phyloP scores from a whole-genome alignment of 2,797 vertebrate genomes.

The Bothrops alternatus region DNA sequence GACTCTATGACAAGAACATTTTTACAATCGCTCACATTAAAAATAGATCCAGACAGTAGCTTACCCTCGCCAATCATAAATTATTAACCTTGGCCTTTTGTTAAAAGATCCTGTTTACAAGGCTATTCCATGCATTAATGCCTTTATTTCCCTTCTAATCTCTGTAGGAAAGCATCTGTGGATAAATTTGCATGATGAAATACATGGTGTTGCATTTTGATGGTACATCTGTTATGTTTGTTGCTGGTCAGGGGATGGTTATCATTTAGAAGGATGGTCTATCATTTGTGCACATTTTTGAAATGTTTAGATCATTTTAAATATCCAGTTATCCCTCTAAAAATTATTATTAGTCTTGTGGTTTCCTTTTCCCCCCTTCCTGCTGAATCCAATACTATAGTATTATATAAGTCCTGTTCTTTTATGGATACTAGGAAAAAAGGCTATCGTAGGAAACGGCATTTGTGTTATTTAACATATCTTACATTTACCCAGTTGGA shows the following conservation, averaged over 20 bases:
- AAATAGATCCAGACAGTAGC: conserved; percentile 61
- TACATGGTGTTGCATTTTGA: conserved; percentile 68
- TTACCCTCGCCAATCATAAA: conserved; percentile 80
- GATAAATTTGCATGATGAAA: conserved; percentile 62
- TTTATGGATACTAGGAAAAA: neutral
- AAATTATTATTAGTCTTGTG: neutral
- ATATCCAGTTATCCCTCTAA: neutral
- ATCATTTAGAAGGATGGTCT: conserved; percentile 44
- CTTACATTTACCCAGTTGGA: neutral
- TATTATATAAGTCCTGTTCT: neutral
- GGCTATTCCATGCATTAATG: conserved; percentile 82
- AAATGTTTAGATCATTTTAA: neutral
- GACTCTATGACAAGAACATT: conserved; percentile 46
- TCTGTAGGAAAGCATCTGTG: conserved; percentile 52
- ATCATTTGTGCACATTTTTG: conserved; percentile 6
- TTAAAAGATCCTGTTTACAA: conserved; percentile 87
- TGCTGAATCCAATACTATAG: neutral
- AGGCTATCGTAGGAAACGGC: neutral
- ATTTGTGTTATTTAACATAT: neutral
- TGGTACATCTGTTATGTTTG: conserved; percentile 70
- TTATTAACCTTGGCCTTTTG: conserved; percentile 84
- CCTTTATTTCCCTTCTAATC: conserved; percentile 73
- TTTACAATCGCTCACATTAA: conserved; percentile 64
- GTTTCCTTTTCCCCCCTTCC: neutral
- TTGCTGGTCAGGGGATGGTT: conserved; percentile 60